Evolutionary conservation across 2,797 vertebrate species (phyloP), one percentile per base, ranked within the genome.

Genomic region (Pterois miles): DNA sequence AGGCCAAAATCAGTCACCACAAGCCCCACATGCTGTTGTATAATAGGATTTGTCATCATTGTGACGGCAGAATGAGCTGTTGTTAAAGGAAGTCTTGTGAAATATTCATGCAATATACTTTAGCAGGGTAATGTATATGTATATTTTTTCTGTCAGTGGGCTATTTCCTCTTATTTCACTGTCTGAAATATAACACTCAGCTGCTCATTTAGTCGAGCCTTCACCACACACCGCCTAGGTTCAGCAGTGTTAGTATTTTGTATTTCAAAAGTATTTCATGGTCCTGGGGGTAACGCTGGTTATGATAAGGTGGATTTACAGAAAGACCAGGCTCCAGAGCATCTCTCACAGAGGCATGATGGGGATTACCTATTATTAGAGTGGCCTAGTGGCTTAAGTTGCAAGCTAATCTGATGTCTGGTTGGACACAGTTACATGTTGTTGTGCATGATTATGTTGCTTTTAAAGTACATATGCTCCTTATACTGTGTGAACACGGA

Each of bases 291-390:
- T 38, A 5, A 38, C 5, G 12, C 6, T 6, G 31, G 31, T 31
- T 11, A 43, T 43, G 40, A 14, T 18, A 43, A 18, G 40, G 16
- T n/a, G 40, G 40, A 43, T 43, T 14, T 43, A 18, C 40, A 43
- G 40, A 43, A 43, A 43, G 40, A 18, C 40, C 40, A 18, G 40
- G 40, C 40, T 53, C 65, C 62, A 31, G 48, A 43, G 34, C 65
- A 75, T 73, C 78, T 80, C 65, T 72, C 57, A 70, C 48, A 72
- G 65, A 43, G 18, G 56, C 74, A 64, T 53, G 60, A 78, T 34
- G 68, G 57, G 63, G 87, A 91, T 91, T 79, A 90, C 63, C 87
- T 92, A 93, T 92, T 90, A 89, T 82, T 90, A 92, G 90, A 77
- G 31, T 53, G 71, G 43, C 76, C 75, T 53, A 33, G 80, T 84